These are phyloP conservation scores for Sylvilagus floridanus DNA, from an alignment of 2,797 vertebrate genomes.

Conservation along the genomic window DNA sequence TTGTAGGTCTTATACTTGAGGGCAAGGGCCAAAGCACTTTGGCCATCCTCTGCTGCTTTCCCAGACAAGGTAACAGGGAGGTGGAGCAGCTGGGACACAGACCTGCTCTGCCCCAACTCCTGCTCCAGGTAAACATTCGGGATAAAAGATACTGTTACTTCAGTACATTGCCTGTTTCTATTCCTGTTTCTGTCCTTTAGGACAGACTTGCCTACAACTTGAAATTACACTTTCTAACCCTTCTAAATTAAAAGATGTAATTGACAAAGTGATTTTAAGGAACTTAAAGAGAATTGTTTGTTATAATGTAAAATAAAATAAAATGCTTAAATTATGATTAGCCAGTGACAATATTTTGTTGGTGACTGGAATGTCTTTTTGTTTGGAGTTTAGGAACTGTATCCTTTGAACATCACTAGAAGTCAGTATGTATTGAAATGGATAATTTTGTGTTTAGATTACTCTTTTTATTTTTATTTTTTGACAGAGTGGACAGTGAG, in stretches of 20 bases:
- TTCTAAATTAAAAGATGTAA: not conserved
- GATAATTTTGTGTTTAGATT: slow-evolving; percentile 13
- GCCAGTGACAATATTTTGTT: slow-evolving; percentile 2
- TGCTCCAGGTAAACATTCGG: not conserved
- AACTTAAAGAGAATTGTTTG: not conserved
- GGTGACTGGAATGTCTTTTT: not conserved
- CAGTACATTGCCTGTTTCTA: not conserved
- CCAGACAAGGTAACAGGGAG: too few relatives aligned
- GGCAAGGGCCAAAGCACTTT: too few relatives aligned
- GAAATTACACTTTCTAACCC: not conserved
- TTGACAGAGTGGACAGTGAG: too few relatives aligned
- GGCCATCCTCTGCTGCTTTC: too few relatives aligned
- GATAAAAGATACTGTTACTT: not conserved
- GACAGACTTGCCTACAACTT: not conserved
- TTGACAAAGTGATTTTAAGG: slow-evolving; percentile 35
- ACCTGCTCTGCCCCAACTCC: too few relatives aligned
- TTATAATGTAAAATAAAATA: not conserved
- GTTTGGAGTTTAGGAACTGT: not conserved
- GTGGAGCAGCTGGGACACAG: too few relatives aligned
- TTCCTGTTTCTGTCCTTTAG: not conserved
- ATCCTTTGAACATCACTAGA: not conserved
- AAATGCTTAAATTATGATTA: not conserved
- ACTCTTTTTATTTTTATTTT: not conserved
- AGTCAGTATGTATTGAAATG: not conserved
- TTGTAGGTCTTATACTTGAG: too few relatives aligned